These are phyloP conservation scores for Cordilura impudica DNA, from an alignment of 2,888 invertebrate genomes.

Conservation along the genomic window DNA sequence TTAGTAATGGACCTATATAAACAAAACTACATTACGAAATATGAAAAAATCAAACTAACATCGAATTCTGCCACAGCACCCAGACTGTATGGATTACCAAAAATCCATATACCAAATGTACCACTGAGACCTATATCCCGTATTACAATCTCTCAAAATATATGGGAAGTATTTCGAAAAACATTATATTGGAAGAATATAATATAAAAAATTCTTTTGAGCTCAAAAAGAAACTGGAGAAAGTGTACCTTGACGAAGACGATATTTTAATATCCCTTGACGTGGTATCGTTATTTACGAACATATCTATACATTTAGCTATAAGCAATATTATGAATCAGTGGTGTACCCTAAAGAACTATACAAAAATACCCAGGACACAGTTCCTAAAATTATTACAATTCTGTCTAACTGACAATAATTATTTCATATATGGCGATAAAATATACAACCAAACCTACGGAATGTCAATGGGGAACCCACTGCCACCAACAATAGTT, in stretches of 20 bases:
- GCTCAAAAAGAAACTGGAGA: background rate
- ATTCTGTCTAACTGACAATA: background rate
- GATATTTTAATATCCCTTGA: background rate
- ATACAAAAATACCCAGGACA: background rate
- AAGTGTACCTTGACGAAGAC: background rate
- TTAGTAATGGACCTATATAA: background rate
- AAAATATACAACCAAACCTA: too few relatives aligned
- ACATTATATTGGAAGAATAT: background rate
- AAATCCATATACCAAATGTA: too few relatives aligned
- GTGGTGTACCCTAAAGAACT: background rate
- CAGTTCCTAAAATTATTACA: background rate
- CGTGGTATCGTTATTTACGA: background rate
- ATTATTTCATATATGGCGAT: background rate
- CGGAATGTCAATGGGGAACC: too few relatives aligned
- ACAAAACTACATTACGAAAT: background rate
- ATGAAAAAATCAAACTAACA: background rate
- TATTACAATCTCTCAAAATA: background rate
- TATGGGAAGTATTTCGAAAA: background rate
- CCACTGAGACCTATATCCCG: slow-evolving; percentile 20
- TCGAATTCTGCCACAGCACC: background rate
- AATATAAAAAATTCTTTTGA: background rate
- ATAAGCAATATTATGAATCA: background rate
- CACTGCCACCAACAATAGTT: too few relatives aligned
- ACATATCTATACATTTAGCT: too few relatives aligned
- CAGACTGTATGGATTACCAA: too few relatives aligned